Evolutionary conservation across 1,140 invertebrate genomes (phyloP).

Genomic region (Oreohelix idahoensis): DNA sequence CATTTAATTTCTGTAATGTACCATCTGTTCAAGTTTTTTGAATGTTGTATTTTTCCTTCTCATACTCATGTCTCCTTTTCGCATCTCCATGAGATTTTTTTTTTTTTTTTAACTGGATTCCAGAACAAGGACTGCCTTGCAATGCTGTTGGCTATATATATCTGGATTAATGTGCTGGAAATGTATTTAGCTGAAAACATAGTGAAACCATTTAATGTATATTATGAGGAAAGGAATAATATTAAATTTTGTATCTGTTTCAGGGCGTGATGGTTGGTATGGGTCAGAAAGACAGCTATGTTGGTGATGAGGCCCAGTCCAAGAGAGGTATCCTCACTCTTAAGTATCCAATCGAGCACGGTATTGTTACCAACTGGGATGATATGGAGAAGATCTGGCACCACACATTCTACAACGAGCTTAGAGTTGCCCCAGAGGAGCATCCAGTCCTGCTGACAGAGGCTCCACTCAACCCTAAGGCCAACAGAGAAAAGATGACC

Average conservation of each 20-base stretch:
- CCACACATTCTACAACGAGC: constrained; percentile 26
- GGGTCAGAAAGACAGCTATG: constrained; percentile 93
- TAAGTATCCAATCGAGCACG: constrained; percentile 77
- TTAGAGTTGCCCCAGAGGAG: constrained; percentile 75
- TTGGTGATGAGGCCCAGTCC: constrained; percentile 78
- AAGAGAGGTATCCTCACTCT: constrained; percentile 92
- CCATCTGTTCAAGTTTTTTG: too few relatives aligned
- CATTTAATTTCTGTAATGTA: too few relatives aligned
- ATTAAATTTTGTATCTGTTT: constrained; percentile 77
- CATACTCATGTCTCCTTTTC: too few relatives aligned
- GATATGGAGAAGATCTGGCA: constrained; percentile 30
- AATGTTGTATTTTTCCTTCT: too few relatives aligned
- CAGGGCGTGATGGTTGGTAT: constrained; percentile 95
- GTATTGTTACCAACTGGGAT: constrained; percentile 82
- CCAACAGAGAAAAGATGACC: constrained; percentile 66
- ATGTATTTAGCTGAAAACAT: too few relatives aligned
- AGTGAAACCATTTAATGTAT: too few relatives aligned
- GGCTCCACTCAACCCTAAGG: constrained; percentile 16
- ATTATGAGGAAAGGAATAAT: too few relatives aligned
- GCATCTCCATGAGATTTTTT: too few relatives aligned
- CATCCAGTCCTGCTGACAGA: constrained; percentile 52
- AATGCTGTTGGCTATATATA: too few relatives aligned
- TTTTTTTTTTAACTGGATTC: too few relatives aligned
- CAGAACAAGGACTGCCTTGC: too few relatives aligned
- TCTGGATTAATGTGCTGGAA: too few relatives aligned